Evolutionary conservation across 35 echinoderm and acorn worm genomes (phyloP).

Genomic region (Acanthaster planci): DNA sequence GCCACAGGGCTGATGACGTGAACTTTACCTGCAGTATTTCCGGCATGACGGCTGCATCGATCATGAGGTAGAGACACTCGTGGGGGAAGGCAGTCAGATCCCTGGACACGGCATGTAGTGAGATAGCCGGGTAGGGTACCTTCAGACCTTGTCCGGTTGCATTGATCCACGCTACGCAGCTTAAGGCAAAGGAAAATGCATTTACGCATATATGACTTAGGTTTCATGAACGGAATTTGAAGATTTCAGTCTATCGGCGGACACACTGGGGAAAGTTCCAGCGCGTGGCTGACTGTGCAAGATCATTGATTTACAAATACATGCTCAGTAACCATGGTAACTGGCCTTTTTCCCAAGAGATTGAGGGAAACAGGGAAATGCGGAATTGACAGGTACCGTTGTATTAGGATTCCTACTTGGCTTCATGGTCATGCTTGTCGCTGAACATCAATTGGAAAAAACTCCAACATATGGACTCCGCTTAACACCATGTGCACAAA

Average conservation of each 20-base stretch:
- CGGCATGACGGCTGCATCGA: conserved; percentile 63
- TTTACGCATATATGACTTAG: neutral
- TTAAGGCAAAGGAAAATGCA: conserved; percentile 2
- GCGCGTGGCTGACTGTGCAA: neutral
- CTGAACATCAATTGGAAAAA: no score
- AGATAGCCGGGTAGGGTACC: conserved; percentile 87
- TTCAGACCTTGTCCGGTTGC: conserved; percentile 56
- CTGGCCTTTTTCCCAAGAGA: no score
- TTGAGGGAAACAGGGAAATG: no score
- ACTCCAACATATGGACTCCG: no score
- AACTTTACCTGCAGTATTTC: conserved; percentile 26
- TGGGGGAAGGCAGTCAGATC: conserved; percentile 86
- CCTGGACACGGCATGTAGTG: conserved; percentile 86
- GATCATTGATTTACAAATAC: neutral
- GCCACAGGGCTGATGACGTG: no score
- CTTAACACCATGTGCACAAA: no score
- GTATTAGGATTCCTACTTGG: no score
- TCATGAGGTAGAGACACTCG: conserved; percentile 96
- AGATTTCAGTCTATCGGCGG: neutral
- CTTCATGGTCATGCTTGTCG: no score
- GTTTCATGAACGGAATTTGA: neutral
- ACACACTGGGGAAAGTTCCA: neutral
- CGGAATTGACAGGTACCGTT: no score
- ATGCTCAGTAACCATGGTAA: no score
- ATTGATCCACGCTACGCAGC: conserved; percentile 79